These are phyloP conservation scores for Drosophila parabipectinata DNA, from an alignment of 1,140 invertebrate genomes.

Conservation along the genomic window DNA sequence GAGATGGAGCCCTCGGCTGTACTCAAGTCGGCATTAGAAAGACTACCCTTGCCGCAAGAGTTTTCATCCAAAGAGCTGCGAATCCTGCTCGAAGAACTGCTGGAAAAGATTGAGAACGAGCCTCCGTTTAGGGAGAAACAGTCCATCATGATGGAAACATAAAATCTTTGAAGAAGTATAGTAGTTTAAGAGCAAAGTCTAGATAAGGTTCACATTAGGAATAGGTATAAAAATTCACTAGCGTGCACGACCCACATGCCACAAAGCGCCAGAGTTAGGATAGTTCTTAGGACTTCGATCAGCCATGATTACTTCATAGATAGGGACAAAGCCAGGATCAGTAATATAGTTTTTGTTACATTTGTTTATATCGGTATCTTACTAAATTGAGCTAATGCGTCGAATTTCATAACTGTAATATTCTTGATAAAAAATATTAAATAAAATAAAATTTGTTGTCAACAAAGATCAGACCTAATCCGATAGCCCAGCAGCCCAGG, in stretches of 20 bases:
- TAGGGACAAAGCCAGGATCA: conserved; percentile 24
- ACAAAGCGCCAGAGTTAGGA: conserved; percentile 16
- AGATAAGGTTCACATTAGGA: conserved; percentile 25
- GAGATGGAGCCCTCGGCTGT: conserved; percentile 67
- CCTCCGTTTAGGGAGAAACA: conserved; percentile 24
- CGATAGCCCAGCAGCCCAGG: conserved; percentile 13
- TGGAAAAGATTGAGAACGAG: conserved; percentile 58
- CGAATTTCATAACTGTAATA: conserved; percentile 13
- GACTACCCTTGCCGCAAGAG: conserved; percentile 82
- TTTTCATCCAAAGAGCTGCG: conserved; percentile 75
- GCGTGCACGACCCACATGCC: conserved; percentile 2
- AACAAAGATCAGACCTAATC: conserved; percentile 10
- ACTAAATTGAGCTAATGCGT: conserved; percentile 14
- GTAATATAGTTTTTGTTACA: conserved; percentile 47
- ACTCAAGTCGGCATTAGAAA: conserved; percentile 72
- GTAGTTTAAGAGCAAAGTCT: conserved; percentile 2
- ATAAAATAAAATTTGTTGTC: conserved; percentile 42
- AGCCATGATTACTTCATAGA: conserved; percentile 14
- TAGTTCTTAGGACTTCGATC: conserved; percentile 8
- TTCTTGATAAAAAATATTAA: conserved; percentile 48
- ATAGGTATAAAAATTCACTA: conserved; percentile 23
- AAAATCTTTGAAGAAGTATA: neutral
- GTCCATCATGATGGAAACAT: conserved; percentile 24
- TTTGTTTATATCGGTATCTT: conserved; percentile 44
- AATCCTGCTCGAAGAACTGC: conserved; percentile 65